phyloP scores from a whole-genome alignment of 2,113 vertebrate genomes.

The Puntigrus tetrazona region DNA sequence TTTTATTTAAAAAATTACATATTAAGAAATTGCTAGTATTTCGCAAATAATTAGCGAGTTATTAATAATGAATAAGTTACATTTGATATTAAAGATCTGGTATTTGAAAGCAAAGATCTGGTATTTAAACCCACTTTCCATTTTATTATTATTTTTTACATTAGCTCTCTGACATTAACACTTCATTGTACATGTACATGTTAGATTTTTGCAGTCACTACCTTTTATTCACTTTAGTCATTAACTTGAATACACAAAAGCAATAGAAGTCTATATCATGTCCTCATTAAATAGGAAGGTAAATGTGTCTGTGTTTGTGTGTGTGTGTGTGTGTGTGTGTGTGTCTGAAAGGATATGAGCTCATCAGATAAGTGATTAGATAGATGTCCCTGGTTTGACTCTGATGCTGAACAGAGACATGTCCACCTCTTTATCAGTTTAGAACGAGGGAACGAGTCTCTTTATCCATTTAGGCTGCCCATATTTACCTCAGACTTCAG shows the following conservation, averaged over 20 bases:
- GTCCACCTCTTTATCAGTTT: constrained; percentile 57
- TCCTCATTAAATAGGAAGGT: neutral
- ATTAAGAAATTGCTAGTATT: no score
- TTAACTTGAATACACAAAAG: neutral
- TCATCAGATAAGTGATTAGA: constrained; percentile 75
- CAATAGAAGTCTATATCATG: neutral
- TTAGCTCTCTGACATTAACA: neutral
- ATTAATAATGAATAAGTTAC: no score
- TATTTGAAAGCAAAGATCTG: no score
- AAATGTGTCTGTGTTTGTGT: neutral
- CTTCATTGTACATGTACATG: neutral
- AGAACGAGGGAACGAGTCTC: constrained; percentile 56
- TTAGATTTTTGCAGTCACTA: neutral
- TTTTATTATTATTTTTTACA: neutral
- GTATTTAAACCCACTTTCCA: no score
- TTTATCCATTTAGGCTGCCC: constrained; percentile 71
- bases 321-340: neutral
- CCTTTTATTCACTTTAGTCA: neutral
- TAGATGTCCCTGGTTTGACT: constrained; percentile 69
- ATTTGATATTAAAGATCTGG: no score
- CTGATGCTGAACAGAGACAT: constrained; percentile 72
- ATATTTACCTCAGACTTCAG: constrained; percentile 71
- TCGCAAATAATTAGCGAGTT: no score
- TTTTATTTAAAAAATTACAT: neutral
- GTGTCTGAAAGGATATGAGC: constrained; percentile 64